phyloP scores from a whole-genome alignment of 2,797 vertebrate species.

The Cuculus canorus region DNA sequence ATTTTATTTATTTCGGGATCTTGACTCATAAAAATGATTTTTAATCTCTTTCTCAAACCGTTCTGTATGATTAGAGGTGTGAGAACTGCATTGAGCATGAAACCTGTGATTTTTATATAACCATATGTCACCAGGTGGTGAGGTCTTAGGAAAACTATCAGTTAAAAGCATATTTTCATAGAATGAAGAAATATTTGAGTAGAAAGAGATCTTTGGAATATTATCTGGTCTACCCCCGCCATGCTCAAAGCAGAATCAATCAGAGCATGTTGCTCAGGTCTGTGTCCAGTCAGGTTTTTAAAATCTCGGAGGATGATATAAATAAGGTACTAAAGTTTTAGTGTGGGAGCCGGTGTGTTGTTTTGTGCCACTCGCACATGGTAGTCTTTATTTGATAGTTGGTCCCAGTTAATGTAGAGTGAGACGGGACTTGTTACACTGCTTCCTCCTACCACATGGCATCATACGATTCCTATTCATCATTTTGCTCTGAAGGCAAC shows the following conservation, averaged over 20 bases:
- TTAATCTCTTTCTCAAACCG: background rate
- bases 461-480: background rate
- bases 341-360: background rate
- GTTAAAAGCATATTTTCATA: background rate
- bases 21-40: background rate
- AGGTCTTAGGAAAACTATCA: background rate
- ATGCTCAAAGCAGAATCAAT: background rate
- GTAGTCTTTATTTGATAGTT: background rate
- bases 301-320: background rate
- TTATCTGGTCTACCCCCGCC: accelerated
- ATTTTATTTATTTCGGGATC: background rate
- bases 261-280: background rate
- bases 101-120: background rate
- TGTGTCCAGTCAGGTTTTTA: background rate
- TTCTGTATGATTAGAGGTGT: background rate
- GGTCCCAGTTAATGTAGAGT: background rate
- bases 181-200: background rate
- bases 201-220: background rate
- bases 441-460: background rate
- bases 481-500: background rate
- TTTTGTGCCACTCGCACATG: background rate
- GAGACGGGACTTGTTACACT: background rate
- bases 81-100: background rate
- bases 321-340: background rate
- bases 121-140: background rate